Evolutionary conservation across 1,140 invertebrate genomes (phyloP).

Genomic region (Pectinophora gossypiella): DNA sequence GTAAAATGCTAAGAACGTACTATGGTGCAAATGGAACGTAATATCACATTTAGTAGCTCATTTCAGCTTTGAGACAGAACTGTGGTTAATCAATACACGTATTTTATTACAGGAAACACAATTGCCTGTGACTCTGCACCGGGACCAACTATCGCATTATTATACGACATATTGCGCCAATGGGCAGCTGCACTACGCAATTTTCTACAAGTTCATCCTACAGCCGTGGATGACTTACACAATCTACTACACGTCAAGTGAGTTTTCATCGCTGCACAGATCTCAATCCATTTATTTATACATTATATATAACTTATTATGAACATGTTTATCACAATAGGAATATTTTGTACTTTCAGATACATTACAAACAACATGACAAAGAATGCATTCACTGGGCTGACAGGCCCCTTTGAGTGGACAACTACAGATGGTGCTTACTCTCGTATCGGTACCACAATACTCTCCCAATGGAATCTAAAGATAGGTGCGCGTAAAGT

Average conservation of each 20-base stretch:
- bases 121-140: not conserved
- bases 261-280: not conserved
- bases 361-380: not conserved
- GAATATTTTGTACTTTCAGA: not conserved
- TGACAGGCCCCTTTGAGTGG: slow-evolving; percentile 41
- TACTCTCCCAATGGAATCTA: slow-evolving; percentile 35
- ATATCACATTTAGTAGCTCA: too few species aligned
- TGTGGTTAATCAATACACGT: not conserved
- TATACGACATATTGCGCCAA: slow-evolving; percentile 45
- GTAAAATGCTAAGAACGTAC: too few species aligned
- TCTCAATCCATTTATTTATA: not conserved
- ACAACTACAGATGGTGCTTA: slow-evolving; percentile 13
- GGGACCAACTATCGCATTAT: slow-evolving; percentile 12
- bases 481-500: slow-evolving; percentile 17
- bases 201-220: slow-evolving; percentile 21
- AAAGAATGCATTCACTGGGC: slow-evolving; percentile 5
- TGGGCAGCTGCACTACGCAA: slow-evolving; percentile 36
- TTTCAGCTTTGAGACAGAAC: too few species aligned
- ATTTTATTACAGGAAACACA: not conserved
- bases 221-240: slow-evolving; percentile 43
- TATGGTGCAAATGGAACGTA: too few species aligned
- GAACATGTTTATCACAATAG: too few species aligned
- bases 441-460: slow-evolving; percentile 20
- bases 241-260: slow-evolving; percentile 28
- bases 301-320: not conserved